These are phyloP conservation scores for Paguma larvata DNA, from an alignment of 2,797 vertebrate species.

Conservation along the genomic window DNA sequence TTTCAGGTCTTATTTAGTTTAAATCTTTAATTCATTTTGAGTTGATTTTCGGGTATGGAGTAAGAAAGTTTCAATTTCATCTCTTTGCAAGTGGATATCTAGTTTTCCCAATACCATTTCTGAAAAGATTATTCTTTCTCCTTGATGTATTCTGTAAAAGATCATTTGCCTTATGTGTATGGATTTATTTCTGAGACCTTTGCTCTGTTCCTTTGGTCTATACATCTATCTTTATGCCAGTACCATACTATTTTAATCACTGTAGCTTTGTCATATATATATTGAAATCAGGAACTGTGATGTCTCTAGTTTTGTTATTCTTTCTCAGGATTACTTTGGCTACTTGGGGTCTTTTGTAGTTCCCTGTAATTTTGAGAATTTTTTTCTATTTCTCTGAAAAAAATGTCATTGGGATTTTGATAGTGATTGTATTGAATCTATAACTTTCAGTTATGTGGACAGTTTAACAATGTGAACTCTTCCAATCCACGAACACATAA, in stretches of 20 bases:
- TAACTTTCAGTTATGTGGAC: neutral
- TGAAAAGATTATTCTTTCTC: neutral
- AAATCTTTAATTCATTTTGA: neutral
- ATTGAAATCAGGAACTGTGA: neutral
- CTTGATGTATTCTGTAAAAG: neutral
- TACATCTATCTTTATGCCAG: neutral
- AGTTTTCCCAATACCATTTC: neutral
- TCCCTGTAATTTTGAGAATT: neutral
- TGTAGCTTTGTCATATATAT: neutral
- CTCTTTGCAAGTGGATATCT: neutral
- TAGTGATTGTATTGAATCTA: neutral
- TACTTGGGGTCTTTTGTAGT: neutral
- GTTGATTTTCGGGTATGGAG: neutral
- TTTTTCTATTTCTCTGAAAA: slow-evolving; percentile 2
- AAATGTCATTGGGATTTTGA: neutral
- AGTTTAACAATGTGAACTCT: slow-evolving; percentile 4
- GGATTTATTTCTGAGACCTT: neutral
- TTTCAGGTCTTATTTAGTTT: neutral
- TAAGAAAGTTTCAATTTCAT: neutral
- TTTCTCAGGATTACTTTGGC: neutral
- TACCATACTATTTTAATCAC: neutral
- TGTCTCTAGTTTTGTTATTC: neutral
- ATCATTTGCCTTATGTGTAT: neutral
- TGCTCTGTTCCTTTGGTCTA: neutral
- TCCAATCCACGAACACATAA: neutral